phyloP scores from a whole-genome alignment of 2,113 vertebrate genomes.

The Cyphomyrus discorhynchus region DNA sequence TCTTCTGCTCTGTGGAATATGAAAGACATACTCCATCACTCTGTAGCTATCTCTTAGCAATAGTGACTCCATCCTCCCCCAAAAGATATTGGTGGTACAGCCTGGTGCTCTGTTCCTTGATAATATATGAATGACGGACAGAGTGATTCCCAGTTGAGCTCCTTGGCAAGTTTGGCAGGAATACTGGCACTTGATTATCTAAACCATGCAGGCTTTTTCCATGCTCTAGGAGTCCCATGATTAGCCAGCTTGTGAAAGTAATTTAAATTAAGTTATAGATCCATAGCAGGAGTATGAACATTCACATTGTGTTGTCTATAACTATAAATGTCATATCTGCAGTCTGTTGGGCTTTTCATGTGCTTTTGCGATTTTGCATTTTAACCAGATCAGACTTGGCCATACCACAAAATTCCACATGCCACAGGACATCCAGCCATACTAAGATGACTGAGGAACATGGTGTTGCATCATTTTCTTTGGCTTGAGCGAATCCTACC shows the following conservation, averaged over 20 bases:
- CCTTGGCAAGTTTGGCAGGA: not conserved
- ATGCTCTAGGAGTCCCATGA: not conserved
- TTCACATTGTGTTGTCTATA: not conserved
- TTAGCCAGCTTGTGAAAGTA: not conserved
- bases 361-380: not conserved
- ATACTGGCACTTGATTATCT: not conserved
- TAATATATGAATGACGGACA: not conserved
- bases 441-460: not conserved
- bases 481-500: not conserved
- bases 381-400: not conserved
- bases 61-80: slow-evolving; percentile 3
- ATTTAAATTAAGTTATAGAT: not conserved
- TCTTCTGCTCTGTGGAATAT: not conserved
- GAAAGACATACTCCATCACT: not conserved
- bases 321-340: not conserved
- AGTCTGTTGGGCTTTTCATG: not conserved
- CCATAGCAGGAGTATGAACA: not conserved
- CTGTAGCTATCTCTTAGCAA: not conserved
- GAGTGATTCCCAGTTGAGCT: not conserved
- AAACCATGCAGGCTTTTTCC: not conserved
- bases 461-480: not conserved
- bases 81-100: not conserved
- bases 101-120: not conserved
- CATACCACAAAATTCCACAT: not conserved
- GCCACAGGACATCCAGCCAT: not conserved